Conservation (phyloP, 2,888 invertebrate genomes). For the Peribatodes rhomboidaria region DNA sequence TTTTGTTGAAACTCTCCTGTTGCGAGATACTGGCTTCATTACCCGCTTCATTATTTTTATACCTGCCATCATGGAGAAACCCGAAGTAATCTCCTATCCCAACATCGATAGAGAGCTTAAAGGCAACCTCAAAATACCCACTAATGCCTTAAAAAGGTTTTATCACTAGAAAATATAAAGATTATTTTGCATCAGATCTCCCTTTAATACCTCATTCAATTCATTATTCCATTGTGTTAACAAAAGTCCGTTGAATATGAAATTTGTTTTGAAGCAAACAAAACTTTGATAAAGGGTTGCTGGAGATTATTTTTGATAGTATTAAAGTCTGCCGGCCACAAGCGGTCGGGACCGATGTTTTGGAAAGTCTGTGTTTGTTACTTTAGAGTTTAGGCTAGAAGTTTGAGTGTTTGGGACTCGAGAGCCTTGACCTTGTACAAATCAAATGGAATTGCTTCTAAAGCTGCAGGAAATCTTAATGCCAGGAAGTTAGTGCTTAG, state of each 20-base stretch:
- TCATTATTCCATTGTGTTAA: conserved; percentile 7
- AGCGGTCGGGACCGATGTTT: conserved; percentile 9
- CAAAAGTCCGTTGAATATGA: background rate
- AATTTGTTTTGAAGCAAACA: background rate
- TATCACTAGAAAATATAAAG: conserved; percentile 6
- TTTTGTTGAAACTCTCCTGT: conserved; percentile 37
- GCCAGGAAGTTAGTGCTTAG: conserved; percentile 14
- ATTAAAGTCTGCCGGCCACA: conserved; percentile 18
- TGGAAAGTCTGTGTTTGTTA: conserved; percentile 1
- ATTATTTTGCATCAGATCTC: conserved; percentile 6
- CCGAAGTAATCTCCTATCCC: conserved; percentile 1
- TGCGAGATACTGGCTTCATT: conserved; percentile 35
- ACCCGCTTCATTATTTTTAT: conserved; percentile 36
- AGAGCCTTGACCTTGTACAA: background rate
- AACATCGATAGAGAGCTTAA: conserved; percentile 20
- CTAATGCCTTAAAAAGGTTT: conserved; percentile 13
- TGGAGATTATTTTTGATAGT: background rate
- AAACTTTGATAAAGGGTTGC: conserved; percentile 6
- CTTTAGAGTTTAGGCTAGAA: conserved; percentile 14
- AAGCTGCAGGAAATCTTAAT: conserved; percentile 7
- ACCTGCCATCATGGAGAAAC: conserved; percentile 11
- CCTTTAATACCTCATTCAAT: conserved; percentile 2
- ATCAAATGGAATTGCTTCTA: background rate
- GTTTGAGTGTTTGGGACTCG: conserved; percentile 9
- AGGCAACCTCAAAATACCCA: conserved; percentile 3